A percentile compares a stretch with the other conserved stretches of the same genome.
These are phyloP conservation scores for Parascotia fuliginaria DNA, from an alignment of 2,888 invertebrate species.

Conservation along the genomic window DNA sequence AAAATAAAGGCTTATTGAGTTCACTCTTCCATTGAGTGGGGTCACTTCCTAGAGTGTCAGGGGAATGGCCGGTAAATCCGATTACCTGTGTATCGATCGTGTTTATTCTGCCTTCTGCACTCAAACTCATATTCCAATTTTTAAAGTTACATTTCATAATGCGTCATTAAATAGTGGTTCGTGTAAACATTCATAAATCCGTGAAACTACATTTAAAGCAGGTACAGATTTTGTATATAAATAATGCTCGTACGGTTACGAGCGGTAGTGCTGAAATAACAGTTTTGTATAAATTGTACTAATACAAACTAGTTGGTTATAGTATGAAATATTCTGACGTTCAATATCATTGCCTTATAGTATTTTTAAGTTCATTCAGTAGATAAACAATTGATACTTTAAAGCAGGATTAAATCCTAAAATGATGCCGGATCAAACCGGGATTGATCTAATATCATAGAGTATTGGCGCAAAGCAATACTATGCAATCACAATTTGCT, in stretches of 20 bases:
- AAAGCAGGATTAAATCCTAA: no score
- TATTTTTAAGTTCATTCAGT: no score
- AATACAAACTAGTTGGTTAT: no score
- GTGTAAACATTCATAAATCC: constrained; percentile 19
- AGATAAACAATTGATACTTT: no score
- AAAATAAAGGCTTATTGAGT: constrained; percentile 69
- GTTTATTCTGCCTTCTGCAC: constrained; percentile 56
- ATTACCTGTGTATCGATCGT: constrained; percentile 68
- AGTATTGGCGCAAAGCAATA: no score
- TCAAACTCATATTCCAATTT: constrained; percentile 17
- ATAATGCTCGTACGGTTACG: constrained; percentile 20
- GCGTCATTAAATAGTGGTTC: constrained; percentile 16
- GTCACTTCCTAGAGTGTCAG: constrained; percentile 72
- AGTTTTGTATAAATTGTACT: no score
- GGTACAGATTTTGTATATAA: constrained; percentile 27
- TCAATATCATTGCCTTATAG: neutral
- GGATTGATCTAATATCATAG: no score
- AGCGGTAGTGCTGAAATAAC: constrained; percentile 8
- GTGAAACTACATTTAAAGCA: constrained; percentile 7
- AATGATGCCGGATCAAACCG: no score
- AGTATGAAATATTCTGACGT: neutral
- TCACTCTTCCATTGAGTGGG: constrained; percentile 69
- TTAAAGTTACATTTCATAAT: constrained; percentile 26
- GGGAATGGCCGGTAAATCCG: constrained; percentile 65
- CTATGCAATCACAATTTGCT: no score